Percentiles rank a stretch among this genome's conserved stretches.
These are phyloP conservation scores for Stichodactyla helianthus DNA, from an alignment of 64 coral and sea anemone species.

Conservation along the genomic window DNA sequence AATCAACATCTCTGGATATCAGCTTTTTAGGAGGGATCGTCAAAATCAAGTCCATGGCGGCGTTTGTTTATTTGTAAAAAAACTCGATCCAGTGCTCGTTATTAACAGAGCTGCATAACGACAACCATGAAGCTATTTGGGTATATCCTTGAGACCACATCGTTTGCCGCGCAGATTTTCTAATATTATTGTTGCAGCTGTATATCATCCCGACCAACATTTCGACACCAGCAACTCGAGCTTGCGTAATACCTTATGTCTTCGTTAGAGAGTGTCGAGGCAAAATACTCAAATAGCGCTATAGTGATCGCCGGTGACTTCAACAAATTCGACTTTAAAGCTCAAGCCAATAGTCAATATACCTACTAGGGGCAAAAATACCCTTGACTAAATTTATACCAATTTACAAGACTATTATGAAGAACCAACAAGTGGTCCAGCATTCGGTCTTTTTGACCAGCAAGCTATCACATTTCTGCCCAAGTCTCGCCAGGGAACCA, in stretches of 20 bases:
- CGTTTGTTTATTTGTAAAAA: conserved; percentile 23
- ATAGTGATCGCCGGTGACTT: conserved; percentile 45
- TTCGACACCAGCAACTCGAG: neutral
- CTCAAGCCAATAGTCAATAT: conserved; percentile 22
- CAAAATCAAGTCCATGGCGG: neutral
- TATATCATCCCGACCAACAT: conserved; percentile 17
- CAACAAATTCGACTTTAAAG: conserved; percentile 12
- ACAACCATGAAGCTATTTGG: conserved; percentile 13
- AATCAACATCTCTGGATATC: conserved; percentile 18
- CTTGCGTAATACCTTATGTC: neutral
- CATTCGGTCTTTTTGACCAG: conserved; percentile 54
- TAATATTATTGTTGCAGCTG: neutral
- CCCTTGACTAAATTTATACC: conserved; percentile 48
- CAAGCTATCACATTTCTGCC: conserved; percentile 15
- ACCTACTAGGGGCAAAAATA: conserved; percentile 35
- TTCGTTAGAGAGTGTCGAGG: neutral
- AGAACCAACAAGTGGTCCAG: neutral
- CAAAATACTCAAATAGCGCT: conserved; percentile 23
- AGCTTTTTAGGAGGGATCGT: neutral
- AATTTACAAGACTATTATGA: conserved; percentile 26
- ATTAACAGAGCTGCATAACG: neutral
- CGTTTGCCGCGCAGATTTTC: conserved; percentile 20
- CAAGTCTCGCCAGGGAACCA: neutral
- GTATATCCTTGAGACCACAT: neutral
- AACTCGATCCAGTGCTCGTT: neutral